Evolutionary conservation across 2,888 invertebrate species (phyloP).

Genomic region (Megaustenia siamemsis): DNA sequence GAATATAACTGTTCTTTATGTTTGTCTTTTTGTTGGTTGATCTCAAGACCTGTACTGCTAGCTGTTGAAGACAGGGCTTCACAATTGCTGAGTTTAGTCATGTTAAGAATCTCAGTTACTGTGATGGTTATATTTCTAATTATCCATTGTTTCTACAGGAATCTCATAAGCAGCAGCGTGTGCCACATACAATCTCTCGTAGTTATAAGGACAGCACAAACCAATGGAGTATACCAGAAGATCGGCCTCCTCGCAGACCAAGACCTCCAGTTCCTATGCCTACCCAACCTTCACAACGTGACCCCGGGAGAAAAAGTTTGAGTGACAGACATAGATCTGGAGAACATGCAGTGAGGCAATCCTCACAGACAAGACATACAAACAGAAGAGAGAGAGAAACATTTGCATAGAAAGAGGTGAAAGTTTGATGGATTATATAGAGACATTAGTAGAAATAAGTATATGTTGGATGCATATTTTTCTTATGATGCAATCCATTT

Average conservation of each 20-base stretch:
- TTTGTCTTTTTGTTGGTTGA: no score
- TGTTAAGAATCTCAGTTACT: not conserved
- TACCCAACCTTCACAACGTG: conserved; percentile 53
- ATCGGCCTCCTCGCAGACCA: conserved; percentile 49
- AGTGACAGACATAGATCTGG: conserved; percentile 54
- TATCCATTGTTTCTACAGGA: conserved; percentile 10
- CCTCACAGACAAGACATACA: conserved; percentile 47
- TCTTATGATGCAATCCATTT: no score
- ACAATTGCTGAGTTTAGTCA: not conserved
- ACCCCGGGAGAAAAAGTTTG: conserved; percentile 50
- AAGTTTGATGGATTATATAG: no score
- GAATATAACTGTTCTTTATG: no score
- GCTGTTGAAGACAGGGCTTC: no score
- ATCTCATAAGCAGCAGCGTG: not conserved
- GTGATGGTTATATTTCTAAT: not conserved
- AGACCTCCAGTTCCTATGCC: conserved; percentile 51
- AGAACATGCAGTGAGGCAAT: conserved; percentile 40
- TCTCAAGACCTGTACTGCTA: no score
- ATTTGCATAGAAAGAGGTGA: not conserved
- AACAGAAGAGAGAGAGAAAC: conserved; percentile 39
- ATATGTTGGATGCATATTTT: no score
- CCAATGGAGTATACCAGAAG: conserved; percentile 55
- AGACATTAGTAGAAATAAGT: no score
- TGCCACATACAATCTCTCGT: not conserved
- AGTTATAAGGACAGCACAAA: not conserved